Evolutionary conservation across 2,797 vertebrate genomes (phyloP).

Genomic region (Heterohyrax brucei): DNA sequence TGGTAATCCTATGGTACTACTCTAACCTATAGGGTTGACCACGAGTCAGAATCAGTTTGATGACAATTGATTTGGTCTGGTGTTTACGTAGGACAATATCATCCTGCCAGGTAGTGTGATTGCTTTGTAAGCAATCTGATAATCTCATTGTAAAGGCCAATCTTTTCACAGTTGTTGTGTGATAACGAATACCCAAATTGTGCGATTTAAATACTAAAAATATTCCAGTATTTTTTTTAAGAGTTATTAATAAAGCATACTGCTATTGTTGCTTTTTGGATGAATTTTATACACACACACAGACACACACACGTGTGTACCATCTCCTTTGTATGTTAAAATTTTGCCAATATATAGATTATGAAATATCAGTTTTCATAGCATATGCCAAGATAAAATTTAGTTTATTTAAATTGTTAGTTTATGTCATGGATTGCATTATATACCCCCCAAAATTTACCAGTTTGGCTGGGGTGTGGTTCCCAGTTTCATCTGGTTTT

Average conservation of each 20-base stretch:
- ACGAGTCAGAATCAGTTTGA: no score
- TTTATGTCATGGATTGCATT: no score
- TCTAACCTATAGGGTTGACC: no score
- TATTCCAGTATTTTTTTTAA: constrained; percentile 81
- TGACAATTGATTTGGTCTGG: no score
- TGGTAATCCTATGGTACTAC: no score
- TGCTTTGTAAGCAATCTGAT: constrained; percentile 78
- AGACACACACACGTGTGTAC: not conserved
- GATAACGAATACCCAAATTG: constrained; percentile 78
- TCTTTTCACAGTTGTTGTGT: constrained; percentile 86
- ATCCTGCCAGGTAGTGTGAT: no score
- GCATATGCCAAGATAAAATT: not conserved
- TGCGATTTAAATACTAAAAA: constrained; percentile 80
- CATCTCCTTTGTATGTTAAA: not conserved
- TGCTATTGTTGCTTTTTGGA: constrained; percentile 60
- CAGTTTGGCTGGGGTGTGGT: no score
- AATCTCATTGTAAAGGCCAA: constrained; percentile 86
- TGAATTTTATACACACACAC: no score
- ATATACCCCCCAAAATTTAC: no score
- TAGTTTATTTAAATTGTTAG: not conserved
- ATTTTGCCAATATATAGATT: not conserved
- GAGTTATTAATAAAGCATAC: constrained; percentile 78
- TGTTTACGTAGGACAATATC: no score
- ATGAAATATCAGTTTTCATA: not conserved
- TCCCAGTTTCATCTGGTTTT: no score